A percentile compares a stretch with the other conserved stretches of the same genome.
Conservation (phyloP, 2,797 vertebrate species). For the Mionectes olivaceus region DNA sequence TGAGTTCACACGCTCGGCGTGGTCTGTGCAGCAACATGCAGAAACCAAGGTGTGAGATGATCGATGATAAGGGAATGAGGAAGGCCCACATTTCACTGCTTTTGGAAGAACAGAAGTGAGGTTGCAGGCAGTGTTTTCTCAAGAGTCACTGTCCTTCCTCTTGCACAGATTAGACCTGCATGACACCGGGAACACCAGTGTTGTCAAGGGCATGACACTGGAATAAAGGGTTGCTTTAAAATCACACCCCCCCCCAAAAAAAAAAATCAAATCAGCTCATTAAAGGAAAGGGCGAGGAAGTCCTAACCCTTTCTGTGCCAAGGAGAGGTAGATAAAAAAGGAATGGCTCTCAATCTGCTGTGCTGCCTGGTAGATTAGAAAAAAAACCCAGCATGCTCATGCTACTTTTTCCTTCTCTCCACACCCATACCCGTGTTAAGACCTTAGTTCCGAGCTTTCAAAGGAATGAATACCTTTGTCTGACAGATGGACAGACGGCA, state of each 20-base stretch:
- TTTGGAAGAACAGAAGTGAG: background rate
- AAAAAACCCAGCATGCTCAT: background rate
- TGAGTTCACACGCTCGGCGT: fast-evolving
- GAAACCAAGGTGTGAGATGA: background rate
- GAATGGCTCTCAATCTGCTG: background rate
- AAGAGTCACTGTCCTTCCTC: background rate
- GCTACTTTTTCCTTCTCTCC: background rate
- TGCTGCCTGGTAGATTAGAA: background rate
- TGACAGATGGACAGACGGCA: background rate
- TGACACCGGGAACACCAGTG: background rate
- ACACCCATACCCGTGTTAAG: background rate
- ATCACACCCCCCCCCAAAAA: background rate
- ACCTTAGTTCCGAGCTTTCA: background rate
- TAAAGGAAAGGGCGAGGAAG: background rate
- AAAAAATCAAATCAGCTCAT: background rate
- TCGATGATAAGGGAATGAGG: background rate
- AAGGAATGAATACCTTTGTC: background rate
- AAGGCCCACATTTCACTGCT: background rate
- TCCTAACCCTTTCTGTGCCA: background rate
- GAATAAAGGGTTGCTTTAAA: background rate
- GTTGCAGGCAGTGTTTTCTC: background rate
- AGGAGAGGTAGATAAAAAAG: background rate
- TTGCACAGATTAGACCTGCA: fast-evolving
- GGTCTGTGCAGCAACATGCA: background rate
- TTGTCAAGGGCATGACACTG: background rate